A percentile compares a stretch with the other conserved stretches of the same genome.
Evolutionary conservation across 2,797 vertebrate species (phyloP).

Genomic region (Bovichtus variegatus): DNA sequence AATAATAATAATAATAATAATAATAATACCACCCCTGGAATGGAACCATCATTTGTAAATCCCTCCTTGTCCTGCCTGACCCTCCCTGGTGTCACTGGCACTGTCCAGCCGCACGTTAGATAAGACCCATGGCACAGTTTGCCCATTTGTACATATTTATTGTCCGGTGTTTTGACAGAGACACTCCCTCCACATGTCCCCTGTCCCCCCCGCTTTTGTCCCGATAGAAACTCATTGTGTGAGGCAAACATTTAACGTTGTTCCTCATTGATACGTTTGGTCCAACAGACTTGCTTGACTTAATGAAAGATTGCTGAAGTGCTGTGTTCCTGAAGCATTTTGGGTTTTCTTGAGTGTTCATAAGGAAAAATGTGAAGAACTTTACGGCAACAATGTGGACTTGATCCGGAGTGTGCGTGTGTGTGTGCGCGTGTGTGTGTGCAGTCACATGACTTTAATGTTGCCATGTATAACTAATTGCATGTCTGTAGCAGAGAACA

Average conservation of each 20-base stretch:
- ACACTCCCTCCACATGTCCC: background rate
- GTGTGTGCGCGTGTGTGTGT: too few species aligned
- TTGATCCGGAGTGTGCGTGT: conserved; percentile 1
- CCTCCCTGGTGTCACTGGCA: background rate
- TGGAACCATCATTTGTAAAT: conserved; percentile 10
- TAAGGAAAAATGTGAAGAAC: background rate
- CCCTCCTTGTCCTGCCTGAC: conserved; percentile 9
- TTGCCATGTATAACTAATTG: background rate
- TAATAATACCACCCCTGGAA: conserved; percentile 51
- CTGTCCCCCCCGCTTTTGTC: too few species aligned
- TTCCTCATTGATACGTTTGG: background rate
- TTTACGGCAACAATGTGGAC: background rate
- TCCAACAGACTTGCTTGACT: background rate
- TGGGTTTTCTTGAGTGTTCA: background rate
- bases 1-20: too few species aligned
- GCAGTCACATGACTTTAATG: background rate
- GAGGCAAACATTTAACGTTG: background rate
- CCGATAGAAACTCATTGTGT: background rate
- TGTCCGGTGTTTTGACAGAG: conserved; percentile 29
- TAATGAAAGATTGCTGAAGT: conserved; percentile 3
- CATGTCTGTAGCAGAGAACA: conserved; percentile 11
- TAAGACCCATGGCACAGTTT: conserved; percentile 9
- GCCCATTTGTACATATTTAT: conserved; percentile 42
- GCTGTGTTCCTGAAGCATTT: conserved; percentile 4
- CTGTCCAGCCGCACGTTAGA: background rate